Percentiles rank a stretch among this genome's conserved stretches.
phyloP scores from a whole-genome alignment of 2,888 invertebrate genomes.

The Drosophila pegasa region DNA sequence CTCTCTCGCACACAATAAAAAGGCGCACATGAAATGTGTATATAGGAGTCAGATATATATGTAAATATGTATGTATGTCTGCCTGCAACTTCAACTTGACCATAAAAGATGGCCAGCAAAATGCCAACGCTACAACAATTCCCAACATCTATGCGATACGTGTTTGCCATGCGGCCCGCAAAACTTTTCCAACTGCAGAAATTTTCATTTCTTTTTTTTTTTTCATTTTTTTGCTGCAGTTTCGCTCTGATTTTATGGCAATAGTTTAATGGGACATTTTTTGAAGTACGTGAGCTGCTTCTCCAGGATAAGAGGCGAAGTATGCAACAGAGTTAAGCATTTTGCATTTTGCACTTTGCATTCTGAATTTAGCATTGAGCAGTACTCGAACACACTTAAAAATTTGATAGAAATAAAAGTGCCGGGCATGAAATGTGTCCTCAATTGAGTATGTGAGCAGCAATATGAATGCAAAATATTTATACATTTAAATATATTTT shows the following conservation, averaged over 20 bases:
- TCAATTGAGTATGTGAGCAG: background rate
- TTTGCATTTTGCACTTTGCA: conserved; percentile 26
- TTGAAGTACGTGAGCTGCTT: conserved; percentile 53
- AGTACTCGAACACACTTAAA: conserved; percentile 22
- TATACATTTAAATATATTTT: too few relatives aligned
- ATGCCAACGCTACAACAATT: conserved; percentile 30
- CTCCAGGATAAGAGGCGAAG: background rate
- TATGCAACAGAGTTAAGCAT: conserved; percentile 23
- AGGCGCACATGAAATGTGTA: conserved; percentile 55
- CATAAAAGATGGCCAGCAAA: conserved; percentile 45
- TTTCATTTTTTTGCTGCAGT: conserved; percentile 8
- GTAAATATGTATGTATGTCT: background rate
- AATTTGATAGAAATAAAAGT: conserved; percentile 9
- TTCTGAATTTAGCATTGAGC: conserved; percentile 14
- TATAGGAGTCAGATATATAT: background rate
- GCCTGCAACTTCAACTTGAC: conserved; percentile 47
- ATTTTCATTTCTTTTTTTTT: background rate
- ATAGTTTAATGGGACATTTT: conserved; percentile 54
- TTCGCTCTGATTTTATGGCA: conserved; percentile 62
- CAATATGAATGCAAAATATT: background rate
- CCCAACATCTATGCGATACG: conserved; percentile 60
- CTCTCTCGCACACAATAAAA: conserved; percentile 31
- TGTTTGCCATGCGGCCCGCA: conserved; percentile 55
- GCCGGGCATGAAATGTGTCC: conserved; percentile 2
- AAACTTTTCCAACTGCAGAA: conserved; percentile 23